Conservation (phyloP, 2,113 vertebrate species). For the Oncorhynchus nerka region DNA sequence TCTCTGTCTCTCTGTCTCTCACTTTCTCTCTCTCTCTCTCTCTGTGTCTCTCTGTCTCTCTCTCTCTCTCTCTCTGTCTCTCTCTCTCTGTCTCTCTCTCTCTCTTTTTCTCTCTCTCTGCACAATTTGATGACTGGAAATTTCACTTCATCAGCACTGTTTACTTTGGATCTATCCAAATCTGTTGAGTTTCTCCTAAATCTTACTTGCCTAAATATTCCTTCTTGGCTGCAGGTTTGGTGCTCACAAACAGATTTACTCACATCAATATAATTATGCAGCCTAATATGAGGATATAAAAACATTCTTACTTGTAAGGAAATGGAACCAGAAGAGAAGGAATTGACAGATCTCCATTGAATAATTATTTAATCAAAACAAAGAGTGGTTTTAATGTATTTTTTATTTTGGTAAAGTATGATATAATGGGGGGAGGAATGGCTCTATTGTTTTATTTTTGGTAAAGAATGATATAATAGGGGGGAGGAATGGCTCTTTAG, state of each 20-base stretch:
- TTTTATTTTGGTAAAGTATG: background rate
- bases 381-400: background rate
- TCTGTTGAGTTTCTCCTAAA: slow-evolving; percentile 68
- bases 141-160: slow-evolving; percentile 70
- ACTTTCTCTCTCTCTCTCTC: background rate
- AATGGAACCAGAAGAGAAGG: background rate
- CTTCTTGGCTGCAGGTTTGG: slow-evolving; percentile 3
- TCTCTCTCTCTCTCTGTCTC: slow-evolving; percentile 1
- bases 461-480: no score
- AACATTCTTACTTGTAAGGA: slow-evolving; percentile 24
- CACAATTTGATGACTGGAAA: slow-evolving; percentile 57
- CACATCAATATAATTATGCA: background rate
- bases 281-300: slow-evolving; percentile 14
- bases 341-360: background rate
- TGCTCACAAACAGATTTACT: slow-evolving; percentile 17
- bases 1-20: background rate
- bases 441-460: no score
- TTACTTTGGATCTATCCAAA: slow-evolving; percentile 58
- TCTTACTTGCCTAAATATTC: slow-evolving; percentile 8
- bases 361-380: background rate
- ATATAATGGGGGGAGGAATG: background rate
- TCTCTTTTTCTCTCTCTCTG: slow-evolving; percentile 40
- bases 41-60: background rate
- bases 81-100: slow-evolving; percentile 18
- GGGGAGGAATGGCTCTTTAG: no score